phyloP scores from a whole-genome alignment of 2,113 vertebrate species.

The Muscicapa adusta region DNA sequence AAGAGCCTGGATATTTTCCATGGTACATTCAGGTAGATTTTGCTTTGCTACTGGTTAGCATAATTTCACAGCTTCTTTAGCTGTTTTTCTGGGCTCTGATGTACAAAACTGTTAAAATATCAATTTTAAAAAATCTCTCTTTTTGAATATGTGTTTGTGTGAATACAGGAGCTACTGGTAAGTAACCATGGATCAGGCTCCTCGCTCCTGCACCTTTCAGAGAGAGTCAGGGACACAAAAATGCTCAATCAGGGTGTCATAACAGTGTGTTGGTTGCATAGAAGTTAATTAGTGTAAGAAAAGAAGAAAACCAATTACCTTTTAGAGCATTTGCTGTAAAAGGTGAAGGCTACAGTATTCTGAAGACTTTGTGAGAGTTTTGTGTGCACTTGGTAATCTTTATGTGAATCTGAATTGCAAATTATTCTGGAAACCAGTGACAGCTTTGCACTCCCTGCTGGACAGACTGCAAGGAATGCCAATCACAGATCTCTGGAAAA shows the following conservation, averaged over 20 bases:
- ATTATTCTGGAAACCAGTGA: not conserved
- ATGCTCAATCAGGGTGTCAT: rapidly evolving
- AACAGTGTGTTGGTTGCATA: not conserved
- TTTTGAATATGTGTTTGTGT: not conserved
- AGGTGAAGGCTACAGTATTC: not conserved
- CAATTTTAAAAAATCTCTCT: not conserved
- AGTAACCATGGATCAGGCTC: not conserved
- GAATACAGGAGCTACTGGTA: not conserved
- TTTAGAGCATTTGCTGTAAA: not conserved
- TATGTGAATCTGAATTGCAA: not conserved
- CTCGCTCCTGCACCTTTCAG: not conserved
- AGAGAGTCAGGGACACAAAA: not conserved
- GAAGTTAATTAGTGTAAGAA: not conserved
- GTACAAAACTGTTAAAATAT: not conserved
- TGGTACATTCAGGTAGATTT: not conserved
- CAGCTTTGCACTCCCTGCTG: not conserved
- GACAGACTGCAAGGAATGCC: not conserved
- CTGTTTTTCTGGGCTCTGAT: not conserved
- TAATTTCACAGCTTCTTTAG: not conserved
- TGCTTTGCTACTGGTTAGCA: not conserved
- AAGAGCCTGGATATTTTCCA: not conserved
- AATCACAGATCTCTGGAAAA: not conserved
- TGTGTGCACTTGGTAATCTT: not conserved
- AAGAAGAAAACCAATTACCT: not conserved
- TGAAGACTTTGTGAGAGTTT: not conserved